phyloP scores from a whole-genome alignment of 2,888 invertebrate species.

The Parnassius glacialis region DNA sequence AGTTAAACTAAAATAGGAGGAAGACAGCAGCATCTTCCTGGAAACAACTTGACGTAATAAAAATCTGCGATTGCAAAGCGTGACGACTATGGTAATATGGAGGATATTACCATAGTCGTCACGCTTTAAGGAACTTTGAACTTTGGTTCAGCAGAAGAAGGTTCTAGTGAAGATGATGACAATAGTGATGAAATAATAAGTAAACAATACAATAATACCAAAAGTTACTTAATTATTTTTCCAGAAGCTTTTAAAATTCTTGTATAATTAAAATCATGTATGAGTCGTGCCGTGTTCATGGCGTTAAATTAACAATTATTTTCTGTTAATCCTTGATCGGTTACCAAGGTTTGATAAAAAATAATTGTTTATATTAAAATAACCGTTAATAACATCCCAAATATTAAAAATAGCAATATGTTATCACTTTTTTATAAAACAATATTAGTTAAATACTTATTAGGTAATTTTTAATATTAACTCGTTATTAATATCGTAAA shows the following conservation, averaged over 20 bases:
- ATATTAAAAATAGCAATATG: conserved; percentile 3
- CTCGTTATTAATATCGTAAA: background rate
- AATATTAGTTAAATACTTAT: conserved; percentile 38
- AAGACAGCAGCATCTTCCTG: no score
- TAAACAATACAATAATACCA: no score
- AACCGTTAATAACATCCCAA: conserved; percentile 20
- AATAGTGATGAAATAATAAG: no score
- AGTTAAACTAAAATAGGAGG: no score
- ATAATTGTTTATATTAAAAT: conserved; percentile 24
- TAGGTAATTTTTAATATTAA: conserved; percentile 38
- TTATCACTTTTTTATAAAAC: conserved; percentile 36
- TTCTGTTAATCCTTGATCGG: background rate
- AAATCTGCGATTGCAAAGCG: no score
- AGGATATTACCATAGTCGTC: no score
- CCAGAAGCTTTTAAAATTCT: background rate
- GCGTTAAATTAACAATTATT: conserved; percentile 38
- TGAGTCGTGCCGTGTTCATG: conserved; percentile 28
- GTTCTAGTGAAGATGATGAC: no score
- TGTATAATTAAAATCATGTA: conserved; percentile 13
- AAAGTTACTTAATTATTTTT: no score
- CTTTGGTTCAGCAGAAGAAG: no score
- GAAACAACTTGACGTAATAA: no score
- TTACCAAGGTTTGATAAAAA: background rate
- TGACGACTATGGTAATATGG: no score
- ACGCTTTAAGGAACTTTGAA: no score